Base-by-base conservation (phyloP, 2,888 invertebrate genomes). In the Hypselothyrea guttata region DNA sequence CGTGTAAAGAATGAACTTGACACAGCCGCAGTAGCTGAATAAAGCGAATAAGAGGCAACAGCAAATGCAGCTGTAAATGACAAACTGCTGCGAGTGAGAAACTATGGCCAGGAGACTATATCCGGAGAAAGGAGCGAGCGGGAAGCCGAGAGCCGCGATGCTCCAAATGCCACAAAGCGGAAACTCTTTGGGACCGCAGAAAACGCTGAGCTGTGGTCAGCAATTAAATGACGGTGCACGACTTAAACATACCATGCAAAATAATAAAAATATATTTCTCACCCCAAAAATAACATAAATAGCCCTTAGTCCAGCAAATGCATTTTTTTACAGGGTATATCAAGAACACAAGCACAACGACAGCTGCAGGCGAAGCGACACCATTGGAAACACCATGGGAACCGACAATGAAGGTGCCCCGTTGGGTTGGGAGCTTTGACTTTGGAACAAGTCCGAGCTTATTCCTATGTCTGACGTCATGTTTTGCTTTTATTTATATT, bases 111-210 rank as follows among this genome's bases (percentile, higher is more conserved):
- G n/a, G n/a, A n/a, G n/a, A n/a, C n/a, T n/a, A n/a, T n/a, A n/a
- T n/a, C n/a, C n/a, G 7, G n/a, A 31, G 13, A 2, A 30, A 35
- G 37, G 7, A 7, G 8, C 9, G 33, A 48, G 41, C n/a, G 30
- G 38, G 2, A 56, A 27, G 51, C 54, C 46, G 49, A 27, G 37
- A 54, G 45, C 42, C 18, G 60, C 54, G 22, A 37, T n/a, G 33
- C 54, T 44, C 35, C 22, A 48, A 35, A 49, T 16, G 71, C 69
- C 74, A 52, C 73, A 68, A 58, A 69, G 69, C 75, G 74, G 75
- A 75, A 75, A 75, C 71, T 68, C 62, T 69, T 75, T 75, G 52
- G 71, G 56, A 62, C 68, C 74, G 22, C 69, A 69, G 72, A 75
- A 74, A 71, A 59, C 63, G 63, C 63, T 71, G 71, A 75, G 74